These are phyloP conservation scores for Cyaniris semiargus DNA, from an alignment of 2,888 invertebrate species.

Conservation along the genomic window DNA sequence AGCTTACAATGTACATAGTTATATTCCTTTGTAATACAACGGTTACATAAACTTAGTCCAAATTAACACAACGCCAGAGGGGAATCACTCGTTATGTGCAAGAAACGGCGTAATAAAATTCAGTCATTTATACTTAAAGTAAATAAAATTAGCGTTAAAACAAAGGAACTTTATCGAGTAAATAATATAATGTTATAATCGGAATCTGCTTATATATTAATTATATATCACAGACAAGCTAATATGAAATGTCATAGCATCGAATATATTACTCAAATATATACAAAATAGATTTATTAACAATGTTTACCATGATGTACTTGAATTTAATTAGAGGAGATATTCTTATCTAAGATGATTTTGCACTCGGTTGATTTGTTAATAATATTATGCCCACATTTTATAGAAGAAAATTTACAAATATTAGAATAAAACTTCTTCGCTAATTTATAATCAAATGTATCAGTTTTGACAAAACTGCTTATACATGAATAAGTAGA, in stretches of 20 bases:
- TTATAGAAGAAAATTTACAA: neutral
- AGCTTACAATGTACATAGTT: slow-evolving; percentile 70
- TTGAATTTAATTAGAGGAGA: slow-evolving; percentile 6
- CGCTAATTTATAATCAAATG: too few species aligned
- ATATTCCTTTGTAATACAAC: slow-evolving; percentile 49
- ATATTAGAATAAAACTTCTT: too few species aligned
- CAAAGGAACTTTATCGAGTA: slow-evolving; percentile 12
- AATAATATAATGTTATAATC: slow-evolving; percentile 30
- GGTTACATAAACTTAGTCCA: slow-evolving; percentile 47
- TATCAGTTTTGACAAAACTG: neutral
- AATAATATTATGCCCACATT: neutral
- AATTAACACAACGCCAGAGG: slow-evolving; percentile 37
- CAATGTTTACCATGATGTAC: slow-evolving; percentile 43
- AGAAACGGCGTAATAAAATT: slow-evolving; percentile 27
- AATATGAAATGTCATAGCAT: slow-evolving; percentile 59
- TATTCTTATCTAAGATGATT: slow-evolving; percentile 15
- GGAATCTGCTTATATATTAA: slow-evolving; percentile 40
- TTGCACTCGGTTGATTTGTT: neutral
- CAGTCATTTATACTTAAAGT: slow-evolving; percentile 27
- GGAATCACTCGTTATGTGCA: slow-evolving; percentile 36
- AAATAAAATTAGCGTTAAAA: slow-evolving; percentile 25
- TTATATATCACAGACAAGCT: slow-evolving; percentile 72
- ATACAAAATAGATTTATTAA: slow-evolving; percentile 44
- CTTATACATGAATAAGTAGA: too few species aligned
- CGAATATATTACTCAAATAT: slow-evolving; percentile 52